Evolutionary conservation across 2,113 vertebrate genomes (phyloP), one percentile per base, ranked within the genome.

Genomic region (Sylvia atricapilla): DNA sequence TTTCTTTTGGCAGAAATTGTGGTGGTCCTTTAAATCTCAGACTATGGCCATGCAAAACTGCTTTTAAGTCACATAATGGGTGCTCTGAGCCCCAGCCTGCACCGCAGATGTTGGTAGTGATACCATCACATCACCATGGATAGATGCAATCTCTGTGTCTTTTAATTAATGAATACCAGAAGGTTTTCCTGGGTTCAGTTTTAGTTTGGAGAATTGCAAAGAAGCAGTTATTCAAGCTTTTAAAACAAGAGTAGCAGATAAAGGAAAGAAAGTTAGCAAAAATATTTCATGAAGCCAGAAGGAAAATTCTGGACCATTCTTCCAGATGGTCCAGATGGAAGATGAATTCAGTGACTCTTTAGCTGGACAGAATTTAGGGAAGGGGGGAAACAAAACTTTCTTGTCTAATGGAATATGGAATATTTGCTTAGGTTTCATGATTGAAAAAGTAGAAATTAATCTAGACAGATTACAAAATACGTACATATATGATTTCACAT

Each of bases 41-140:
- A 39, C 15, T 77, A 72, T 0, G 60, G 22, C 37, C 9, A 1
- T 0, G 0, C 7, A 47, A 11, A 91, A 43, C 43, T 89, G 22
- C 50, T 69, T 79, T 66, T 15, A 67, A 62, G 46, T 46, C 14
- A 7, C 1, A 0, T 62, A 23, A 11, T 33, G 15, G 8, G 7
- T 59, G 68, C 17, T 58, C 5, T 43, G 49, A 39, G 41, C 27
- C 4, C 22, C 39, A 41, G 7, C 15, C 37, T 78, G 17, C 39
- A 19, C 11, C 27, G 15, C 43, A 68, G 52, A 24, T 63, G 13
- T 41, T 66, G 21, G 11, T 59, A 63, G 23, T 30, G 39, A 9
- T 85, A n/a, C 2, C 18, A 30, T 58, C 47, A 13, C 11, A 23
- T 68, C 14, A 18, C 50, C 4, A 0, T 44, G 27, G 33, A 44